Conservation (phyloP, 2,113 vertebrate species). For the Isichthys henryi region DNA sequence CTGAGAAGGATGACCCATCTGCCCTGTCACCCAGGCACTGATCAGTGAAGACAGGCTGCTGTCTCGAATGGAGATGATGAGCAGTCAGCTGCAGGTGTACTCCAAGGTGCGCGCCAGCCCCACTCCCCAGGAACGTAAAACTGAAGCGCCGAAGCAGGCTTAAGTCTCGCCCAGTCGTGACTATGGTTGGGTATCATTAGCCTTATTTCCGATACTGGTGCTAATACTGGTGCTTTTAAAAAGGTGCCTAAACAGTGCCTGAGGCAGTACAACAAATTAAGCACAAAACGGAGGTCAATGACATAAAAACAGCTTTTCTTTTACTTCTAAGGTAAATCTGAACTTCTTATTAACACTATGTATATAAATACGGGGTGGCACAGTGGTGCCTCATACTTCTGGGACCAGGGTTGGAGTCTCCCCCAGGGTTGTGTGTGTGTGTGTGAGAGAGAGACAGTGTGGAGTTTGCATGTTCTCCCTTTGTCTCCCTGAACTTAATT, state of each 20-base stretch:
- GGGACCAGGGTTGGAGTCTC: background rate
- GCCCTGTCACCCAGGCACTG: slow-evolving; percentile 71
- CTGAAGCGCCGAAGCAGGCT: background rate
- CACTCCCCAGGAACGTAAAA: background rate
- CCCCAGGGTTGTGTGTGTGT: background rate
- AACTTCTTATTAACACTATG: background rate
- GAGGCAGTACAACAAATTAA: background rate
- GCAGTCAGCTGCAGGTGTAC: slow-evolving; percentile 89
- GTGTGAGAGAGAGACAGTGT: background rate
- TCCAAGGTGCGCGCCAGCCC: slow-evolving; percentile 72
- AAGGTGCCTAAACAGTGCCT: background rate
- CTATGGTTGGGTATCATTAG: background rate
- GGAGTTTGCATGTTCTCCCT: background rate
- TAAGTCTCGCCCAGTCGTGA: background rate
- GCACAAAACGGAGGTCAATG: background rate
- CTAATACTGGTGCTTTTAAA: background rate
- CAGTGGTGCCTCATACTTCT: background rate
- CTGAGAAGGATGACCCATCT: background rate
- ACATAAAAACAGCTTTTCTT: background rate
- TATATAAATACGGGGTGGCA: background rate
- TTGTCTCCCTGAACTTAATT: background rate
- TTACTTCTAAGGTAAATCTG: background rate
- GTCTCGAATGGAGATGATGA: slow-evolving; percentile 95
- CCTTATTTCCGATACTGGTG: background rate
- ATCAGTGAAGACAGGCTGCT: slow-evolving; percentile 96